Conservation (phyloP, 1,140 invertebrate genomes). For the Sarcophaga bullata region DNA sequence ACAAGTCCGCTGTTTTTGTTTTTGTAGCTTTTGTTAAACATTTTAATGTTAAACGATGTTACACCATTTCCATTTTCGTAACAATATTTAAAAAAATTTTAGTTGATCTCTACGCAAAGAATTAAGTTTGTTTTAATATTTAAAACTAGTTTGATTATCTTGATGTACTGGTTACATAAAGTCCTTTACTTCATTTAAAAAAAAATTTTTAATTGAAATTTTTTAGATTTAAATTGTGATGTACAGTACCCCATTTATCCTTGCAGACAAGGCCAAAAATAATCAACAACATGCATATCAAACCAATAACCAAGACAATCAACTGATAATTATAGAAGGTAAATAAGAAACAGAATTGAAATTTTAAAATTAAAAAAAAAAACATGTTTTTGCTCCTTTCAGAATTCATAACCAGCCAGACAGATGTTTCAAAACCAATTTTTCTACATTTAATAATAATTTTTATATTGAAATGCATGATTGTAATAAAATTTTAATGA, state of each 20-base stretch:
- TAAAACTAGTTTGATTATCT: too few relatives aligned
- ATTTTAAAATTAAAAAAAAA: background rate
- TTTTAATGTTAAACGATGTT: too few relatives aligned
- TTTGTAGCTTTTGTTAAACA: too few relatives aligned
- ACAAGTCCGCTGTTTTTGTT: too few relatives aligned
- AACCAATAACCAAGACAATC: constrained; percentile 55
- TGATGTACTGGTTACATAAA: too few relatives aligned
- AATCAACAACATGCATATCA: constrained; percentile 57
- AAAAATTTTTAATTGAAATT: constrained; percentile 4
- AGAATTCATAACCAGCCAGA: constrained; percentile 21
- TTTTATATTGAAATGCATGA: background rate
- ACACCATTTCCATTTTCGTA: too few relatives aligned
- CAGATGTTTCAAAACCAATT: background rate
- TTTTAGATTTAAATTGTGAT: constrained; percentile 25
- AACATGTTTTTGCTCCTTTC: background rate
- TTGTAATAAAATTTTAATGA: background rate
- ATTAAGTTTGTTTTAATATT: too few relatives aligned
- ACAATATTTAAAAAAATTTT: too few relatives aligned
- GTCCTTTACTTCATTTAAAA: background rate
- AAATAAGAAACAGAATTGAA: background rate
- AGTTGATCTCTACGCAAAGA: too few relatives aligned
- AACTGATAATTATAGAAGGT: constrained; percentile 63
- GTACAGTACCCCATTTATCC: background rate
- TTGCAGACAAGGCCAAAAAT: constrained; percentile 60
- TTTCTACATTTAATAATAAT: background rate